Percentiles rank a stretch among this genome's conserved stretches.
These are phyloP conservation scores for Saturnia japonica DNA, from an alignment of 2,888 invertebrate species.

Conservation along the genomic window DNA sequence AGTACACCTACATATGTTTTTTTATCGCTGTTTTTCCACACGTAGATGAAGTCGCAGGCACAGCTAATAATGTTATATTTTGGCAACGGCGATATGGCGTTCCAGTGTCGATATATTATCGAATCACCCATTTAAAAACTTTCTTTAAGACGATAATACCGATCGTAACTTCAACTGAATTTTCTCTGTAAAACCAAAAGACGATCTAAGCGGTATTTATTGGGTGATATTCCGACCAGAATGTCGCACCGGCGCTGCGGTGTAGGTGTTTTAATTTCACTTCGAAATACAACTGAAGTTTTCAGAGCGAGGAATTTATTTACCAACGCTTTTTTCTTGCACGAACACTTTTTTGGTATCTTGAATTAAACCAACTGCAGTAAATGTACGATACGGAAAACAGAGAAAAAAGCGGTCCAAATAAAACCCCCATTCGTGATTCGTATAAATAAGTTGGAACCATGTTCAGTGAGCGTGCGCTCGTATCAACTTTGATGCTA, in stretches of 20 bases:
- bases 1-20: no score
- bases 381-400: no score
- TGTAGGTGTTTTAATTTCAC: neutral
- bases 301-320: neutral
- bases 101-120: no score
- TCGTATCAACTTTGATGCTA: slow-evolving; percentile 10
- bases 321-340: neutral
- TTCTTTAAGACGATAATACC: neutral
- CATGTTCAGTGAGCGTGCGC: slow-evolving; percentile 3
- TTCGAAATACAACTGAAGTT: neutral
- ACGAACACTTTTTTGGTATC: no score
- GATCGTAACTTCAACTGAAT: neutral
- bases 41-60: no score
- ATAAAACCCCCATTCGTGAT: neutral
- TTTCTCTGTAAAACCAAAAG: neutral
- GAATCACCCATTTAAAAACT: no score
- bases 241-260: neutral
- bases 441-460: neutral
- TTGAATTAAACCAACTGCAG: no score
- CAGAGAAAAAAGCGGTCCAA: neutral
- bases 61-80: no score
- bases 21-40: no score
- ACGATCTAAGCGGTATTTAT: neutral
- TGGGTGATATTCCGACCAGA: neutral
- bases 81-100: no score